phyloP scores from a whole-genome alignment of 1,140 invertebrate species.

The Platorchestia sp. region DNA sequence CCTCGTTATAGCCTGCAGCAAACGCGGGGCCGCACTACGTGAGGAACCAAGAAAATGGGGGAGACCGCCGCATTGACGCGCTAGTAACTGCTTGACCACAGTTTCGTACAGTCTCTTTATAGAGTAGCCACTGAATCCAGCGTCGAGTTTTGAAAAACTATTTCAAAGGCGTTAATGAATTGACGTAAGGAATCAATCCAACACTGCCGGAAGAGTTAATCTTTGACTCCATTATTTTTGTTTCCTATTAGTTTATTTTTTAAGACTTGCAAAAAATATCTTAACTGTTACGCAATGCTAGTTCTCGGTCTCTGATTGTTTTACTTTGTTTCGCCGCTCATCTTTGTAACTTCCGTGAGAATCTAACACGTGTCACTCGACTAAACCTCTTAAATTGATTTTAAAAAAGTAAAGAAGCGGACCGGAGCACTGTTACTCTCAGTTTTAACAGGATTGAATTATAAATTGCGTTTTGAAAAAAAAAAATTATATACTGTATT shows the following conservation, averaged over 20 bases:
- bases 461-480: too few species aligned
- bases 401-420: too few species aligned
- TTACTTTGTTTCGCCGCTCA: background rate
- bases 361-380: background rate
- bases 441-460: too few species aligned
- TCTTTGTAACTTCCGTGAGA: background rate
- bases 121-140: background rate
- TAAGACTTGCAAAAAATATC: background rate
- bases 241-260: background rate
- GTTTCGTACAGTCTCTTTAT: background rate
- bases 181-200: background rate
- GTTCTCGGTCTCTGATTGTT: background rate
- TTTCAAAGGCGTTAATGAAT: background rate
- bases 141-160: background rate
- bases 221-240: background rate
- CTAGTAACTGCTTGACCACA: background rate
- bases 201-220: background rate
- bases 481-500: too few species aligned
- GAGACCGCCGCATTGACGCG: background rate
- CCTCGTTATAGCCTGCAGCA: background rate
- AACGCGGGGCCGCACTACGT: background rate
- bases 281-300: background rate
- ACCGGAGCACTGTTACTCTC: too few species aligned
- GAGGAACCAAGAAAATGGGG: background rate
- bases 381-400: background rate